Conservation (phyloP, 1,140 invertebrate genomes). For the Zaprionus tsacasi region DNA sequence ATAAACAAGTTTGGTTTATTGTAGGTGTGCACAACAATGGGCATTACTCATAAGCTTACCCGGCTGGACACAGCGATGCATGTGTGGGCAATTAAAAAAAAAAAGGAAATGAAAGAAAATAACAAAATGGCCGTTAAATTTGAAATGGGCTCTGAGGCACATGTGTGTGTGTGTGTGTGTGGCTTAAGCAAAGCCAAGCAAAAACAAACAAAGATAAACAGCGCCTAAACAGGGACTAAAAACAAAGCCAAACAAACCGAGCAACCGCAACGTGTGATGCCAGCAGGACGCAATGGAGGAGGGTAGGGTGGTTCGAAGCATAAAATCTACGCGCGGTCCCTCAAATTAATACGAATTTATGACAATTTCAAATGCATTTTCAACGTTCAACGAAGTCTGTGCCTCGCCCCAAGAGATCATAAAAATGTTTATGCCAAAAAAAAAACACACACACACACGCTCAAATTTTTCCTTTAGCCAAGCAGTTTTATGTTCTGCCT, state of each 20-base stretch:
- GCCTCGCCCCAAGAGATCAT: conserved; percentile 19
- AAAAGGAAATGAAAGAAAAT: conserved; percentile 28
- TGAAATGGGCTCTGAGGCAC: conserved; percentile 39
- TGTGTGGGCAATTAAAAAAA: conserved; percentile 48
- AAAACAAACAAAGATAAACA: conserved; percentile 53
- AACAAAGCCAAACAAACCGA: conserved; percentile 54
- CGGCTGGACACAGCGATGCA: conserved; percentile 9
- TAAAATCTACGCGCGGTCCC: conserved; percentile 50
- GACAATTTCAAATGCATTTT: conserved; percentile 66
- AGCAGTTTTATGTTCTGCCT: conserved; percentile 49
- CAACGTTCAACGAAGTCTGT: conserved; percentile 8
- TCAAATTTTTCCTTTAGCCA: conserved; percentile 45
- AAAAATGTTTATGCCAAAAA: conserved; percentile 58
- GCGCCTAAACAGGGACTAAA: conserved; percentile 53
- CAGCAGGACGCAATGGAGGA: too few species aligned
- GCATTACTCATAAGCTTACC: conserved; percentile 41
- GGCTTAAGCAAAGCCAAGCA: conserved; percentile 20
- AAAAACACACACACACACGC: conserved; percentile 12
- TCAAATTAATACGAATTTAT: conserved; percentile 68
- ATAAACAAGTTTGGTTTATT: conserved; percentile 6
- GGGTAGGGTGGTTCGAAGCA: conserved; percentile 17
- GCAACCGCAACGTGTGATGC: conserved; percentile 1
- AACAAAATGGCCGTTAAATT: conserved; percentile 54
- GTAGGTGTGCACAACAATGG: conserved; percentile 22
- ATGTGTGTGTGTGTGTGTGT: conserved; percentile 3